These are phyloP conservation scores for Drosophila carrolli DNA, from an alignment of 1,140 invertebrate species.

Conservation along the genomic window DNA sequence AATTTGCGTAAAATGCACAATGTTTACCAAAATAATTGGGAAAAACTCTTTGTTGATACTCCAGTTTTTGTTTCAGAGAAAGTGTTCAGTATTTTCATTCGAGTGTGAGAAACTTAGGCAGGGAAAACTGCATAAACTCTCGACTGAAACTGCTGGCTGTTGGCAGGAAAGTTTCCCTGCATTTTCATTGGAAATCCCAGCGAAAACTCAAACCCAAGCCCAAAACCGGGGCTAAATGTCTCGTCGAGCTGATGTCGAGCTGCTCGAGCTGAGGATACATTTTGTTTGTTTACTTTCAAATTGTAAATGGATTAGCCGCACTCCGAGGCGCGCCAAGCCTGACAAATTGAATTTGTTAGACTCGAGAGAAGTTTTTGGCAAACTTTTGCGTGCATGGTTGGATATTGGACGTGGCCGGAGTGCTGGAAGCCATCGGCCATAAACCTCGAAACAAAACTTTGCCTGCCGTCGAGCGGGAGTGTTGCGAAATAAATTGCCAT, in stretches of 20 bases:
- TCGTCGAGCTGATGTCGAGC: slow-evolving; percentile 39
- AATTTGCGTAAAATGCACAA: background rate
- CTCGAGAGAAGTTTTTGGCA: slow-evolving; percentile 71
- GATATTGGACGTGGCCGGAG: slow-evolving; percentile 60
- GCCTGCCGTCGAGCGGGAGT: slow-evolving; percentile 36
- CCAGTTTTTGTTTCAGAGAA: background rate
- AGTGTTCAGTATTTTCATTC: background rate
- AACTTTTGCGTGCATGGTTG: slow-evolving; percentile 79
- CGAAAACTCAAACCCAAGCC: slow-evolving; percentile 13
- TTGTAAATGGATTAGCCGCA: slow-evolving; percentile 79
- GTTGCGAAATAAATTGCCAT: slow-evolving; percentile 74
- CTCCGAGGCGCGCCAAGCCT: slow-evolving; percentile 66
- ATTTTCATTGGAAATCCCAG: slow-evolving; percentile 61
- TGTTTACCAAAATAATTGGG: slow-evolving; percentile 4
- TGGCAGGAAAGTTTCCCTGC: slow-evolving; percentile 49
- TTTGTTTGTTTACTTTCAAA: slow-evolving; percentile 82
- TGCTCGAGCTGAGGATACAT: slow-evolving; percentile 53
- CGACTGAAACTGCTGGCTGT: slow-evolving; percentile 11
- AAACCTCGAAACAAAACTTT: slow-evolving; percentile 63
- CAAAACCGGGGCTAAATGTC: slow-evolving; percentile 39
- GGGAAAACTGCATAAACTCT: slow-evolving; percentile 44
- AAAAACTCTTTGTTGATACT: slow-evolving; percentile 1
- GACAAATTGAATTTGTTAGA: slow-evolving; percentile 81
- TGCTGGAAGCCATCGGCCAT: slow-evolving; percentile 45
- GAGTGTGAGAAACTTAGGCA: slow-evolving; percentile 25